Conservation (phyloP, 2,113 vertebrate species). For the Nothocercus nigrocapillus region DNA sequence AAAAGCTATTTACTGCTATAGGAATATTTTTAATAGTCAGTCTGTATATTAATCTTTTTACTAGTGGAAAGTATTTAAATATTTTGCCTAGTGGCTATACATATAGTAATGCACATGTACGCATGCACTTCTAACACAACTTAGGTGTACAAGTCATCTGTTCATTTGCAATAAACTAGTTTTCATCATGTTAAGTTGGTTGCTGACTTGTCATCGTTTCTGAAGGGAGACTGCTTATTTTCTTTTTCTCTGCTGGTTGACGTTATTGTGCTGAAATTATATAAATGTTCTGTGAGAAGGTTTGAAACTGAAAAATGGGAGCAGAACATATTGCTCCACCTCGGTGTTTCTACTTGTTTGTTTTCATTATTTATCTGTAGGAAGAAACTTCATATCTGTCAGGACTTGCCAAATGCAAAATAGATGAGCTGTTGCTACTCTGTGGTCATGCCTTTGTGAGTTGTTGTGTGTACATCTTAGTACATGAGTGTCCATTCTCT, state of each 20-base stretch:
- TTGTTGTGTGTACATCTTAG: not conserved
- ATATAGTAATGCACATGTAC: not conserved
- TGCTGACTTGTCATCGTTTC: not conserved
- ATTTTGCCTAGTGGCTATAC: not conserved
- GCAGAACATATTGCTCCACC: not conserved
- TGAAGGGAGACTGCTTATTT: not conserved
- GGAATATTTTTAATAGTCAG: not conserved
- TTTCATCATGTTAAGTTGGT: not conserved
- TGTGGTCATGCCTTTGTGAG: not conserved
- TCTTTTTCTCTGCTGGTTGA: not conserved
- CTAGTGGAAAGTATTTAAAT: not conserved
- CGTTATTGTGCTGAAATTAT: not conserved
- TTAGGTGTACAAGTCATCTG: not conserved
- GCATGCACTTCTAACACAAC: accelerated
- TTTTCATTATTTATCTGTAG: not conserved
- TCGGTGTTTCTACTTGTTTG: not conserved
- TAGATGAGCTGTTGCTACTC: not conserved
- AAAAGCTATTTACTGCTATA: not conserved
- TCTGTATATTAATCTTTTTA: not conserved
- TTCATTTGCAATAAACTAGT: not conserved
- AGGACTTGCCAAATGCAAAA: not conserved
- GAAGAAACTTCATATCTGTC: not conserved
- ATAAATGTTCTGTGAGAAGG: not conserved
- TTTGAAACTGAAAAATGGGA: not conserved
- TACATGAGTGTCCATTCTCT: not conserved